phyloP scores from a whole-genome alignment of 2,797 vertebrate genomes.

The Odontamblyopus lacepedii region DNA sequence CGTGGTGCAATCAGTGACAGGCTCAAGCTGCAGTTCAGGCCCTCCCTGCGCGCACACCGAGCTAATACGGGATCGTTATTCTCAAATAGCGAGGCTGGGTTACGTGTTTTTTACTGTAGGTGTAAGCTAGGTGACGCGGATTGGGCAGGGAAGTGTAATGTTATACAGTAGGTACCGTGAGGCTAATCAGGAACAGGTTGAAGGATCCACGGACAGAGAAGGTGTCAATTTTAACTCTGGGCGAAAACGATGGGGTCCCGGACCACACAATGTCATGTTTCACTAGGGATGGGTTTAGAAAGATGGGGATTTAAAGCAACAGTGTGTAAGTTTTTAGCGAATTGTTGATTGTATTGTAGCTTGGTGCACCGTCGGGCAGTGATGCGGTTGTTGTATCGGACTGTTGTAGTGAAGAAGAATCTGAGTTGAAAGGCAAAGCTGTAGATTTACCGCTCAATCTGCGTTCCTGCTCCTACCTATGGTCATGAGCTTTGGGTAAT shows the following conservation, averaged over 20 bases:
- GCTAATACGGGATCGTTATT: slow-evolving; percentile 72
- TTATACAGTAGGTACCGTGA: slow-evolving; percentile 47
- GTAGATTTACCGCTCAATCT: too few relatives aligned
- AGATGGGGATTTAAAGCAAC: background rate
- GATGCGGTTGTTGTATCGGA: too few relatives aligned
- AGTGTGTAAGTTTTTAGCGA: too few relatives aligned
- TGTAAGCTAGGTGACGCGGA: slow-evolving; percentile 51
- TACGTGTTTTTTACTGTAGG: slow-evolving; percentile 38
- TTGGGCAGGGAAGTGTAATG: slow-evolving; percentile 47
- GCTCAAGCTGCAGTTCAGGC: slow-evolving; percentile 74
- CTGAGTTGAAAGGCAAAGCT: too few relatives aligned
- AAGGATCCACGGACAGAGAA: background rate
- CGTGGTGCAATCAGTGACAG: slow-evolving; percentile 74
- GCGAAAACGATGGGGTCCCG: background rate
- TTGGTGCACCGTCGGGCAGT: too few relatives aligned
- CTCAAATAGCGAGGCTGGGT: slow-evolving; percentile 45
- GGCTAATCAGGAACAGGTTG: slow-evolving; percentile 54
- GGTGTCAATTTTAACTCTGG: background rate
- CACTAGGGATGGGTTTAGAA: background rate
- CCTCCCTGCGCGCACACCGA: slow-evolving; percentile 34
- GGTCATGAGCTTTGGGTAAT: too few relatives aligned
- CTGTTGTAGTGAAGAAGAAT: too few relatives aligned
- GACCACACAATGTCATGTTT: slow-evolving; percentile 3
- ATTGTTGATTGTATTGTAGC: too few relatives aligned
- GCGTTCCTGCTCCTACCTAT: too few relatives aligned